Percentiles rank a stretch among this genome's conserved stretches.
phyloP scores from a whole-genome alignment of 2,888 invertebrate genomes.

The Caenorhabditis wallacei region DNA sequence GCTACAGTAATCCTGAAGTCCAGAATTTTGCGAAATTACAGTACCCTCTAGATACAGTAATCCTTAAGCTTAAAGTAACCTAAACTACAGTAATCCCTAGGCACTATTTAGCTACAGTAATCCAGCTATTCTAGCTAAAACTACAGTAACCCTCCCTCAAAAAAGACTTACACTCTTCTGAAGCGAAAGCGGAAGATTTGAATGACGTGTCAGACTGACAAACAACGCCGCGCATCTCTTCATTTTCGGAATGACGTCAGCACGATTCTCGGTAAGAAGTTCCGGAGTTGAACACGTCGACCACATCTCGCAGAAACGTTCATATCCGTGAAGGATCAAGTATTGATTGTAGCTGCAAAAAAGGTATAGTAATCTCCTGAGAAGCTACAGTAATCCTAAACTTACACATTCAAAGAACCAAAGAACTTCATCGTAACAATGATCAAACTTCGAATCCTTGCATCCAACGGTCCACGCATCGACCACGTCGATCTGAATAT shows the following conservation, averaged over 20 bases:
- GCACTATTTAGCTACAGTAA: too few species aligned
- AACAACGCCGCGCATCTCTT: constrained; percentile 42
- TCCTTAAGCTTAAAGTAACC: too few species aligned
- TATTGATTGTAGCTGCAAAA: constrained; percentile 46
- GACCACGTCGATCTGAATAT: constrained; percentile 35
- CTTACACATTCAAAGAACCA: constrained; percentile 29
- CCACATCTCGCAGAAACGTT: constrained; percentile 46
- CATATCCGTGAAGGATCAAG: constrained; percentile 26
- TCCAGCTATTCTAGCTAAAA: too few species aligned
- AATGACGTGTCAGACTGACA: constrained; percentile 46
- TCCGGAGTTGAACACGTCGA: neutral
- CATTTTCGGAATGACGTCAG: constrained; percentile 13
- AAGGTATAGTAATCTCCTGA: neutral
- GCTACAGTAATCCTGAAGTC: too few species aligned
- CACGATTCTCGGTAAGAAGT: neutral
- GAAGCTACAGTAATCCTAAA: neutral
- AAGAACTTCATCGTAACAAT: constrained; percentile 45
- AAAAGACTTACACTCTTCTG: too few species aligned
- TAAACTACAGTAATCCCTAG: too few species aligned
- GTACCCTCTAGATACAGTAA: too few species aligned
- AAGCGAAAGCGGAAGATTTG: neutral
- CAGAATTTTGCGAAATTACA: too few species aligned
- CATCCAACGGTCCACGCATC: neutral
- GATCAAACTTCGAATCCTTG: constrained; percentile 44
- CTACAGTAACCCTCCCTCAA: neutral